A percentile compares a stretch with the other conserved stretches of the same genome.
These are phyloP conservation scores for Sciurus vulgaris DNA, from an alignment of 2,797 vertebrate genomes.

Conservation along the genomic window DNA sequence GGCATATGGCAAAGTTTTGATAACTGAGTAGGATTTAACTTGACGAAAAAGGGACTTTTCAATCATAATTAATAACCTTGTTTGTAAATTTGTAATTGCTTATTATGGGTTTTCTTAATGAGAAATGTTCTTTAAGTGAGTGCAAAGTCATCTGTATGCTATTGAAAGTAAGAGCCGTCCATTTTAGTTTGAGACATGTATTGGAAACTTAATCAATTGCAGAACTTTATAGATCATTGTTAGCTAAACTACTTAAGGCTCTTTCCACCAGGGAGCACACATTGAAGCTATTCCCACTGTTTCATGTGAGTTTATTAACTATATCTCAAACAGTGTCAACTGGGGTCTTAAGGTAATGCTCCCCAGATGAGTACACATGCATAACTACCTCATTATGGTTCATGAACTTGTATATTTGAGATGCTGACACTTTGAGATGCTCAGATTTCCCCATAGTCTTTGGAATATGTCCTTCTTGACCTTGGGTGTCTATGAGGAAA, in stretches of 20 bases:
- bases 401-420: background rate
- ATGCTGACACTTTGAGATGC: background rate
- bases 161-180: background rate
- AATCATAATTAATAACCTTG: slow-evolving; percentile 8
- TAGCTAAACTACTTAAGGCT: background rate
- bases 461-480: background rate
- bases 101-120: background rate
- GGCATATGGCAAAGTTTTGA: background rate
- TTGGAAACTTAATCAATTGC: slow-evolving; percentile 26
- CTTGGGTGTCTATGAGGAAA: background rate
- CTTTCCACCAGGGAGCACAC: background rate
- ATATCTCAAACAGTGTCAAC: background rate
- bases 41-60: background rate
- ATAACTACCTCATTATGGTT: background rate
- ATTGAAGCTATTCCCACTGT: background rate
- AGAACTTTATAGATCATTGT: slow-evolving; percentile 9
- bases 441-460: background rate
- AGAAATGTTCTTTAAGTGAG: background rate
- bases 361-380: background rate
- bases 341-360: background rate
- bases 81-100: slow-evolving; percentile 8
- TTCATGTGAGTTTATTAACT: background rate
- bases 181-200: background rate
- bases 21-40: background rate
- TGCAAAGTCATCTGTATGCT: background rate